Conservation (phyloP, 2,888 invertebrate species). For the Morpho achilles region DNA sequence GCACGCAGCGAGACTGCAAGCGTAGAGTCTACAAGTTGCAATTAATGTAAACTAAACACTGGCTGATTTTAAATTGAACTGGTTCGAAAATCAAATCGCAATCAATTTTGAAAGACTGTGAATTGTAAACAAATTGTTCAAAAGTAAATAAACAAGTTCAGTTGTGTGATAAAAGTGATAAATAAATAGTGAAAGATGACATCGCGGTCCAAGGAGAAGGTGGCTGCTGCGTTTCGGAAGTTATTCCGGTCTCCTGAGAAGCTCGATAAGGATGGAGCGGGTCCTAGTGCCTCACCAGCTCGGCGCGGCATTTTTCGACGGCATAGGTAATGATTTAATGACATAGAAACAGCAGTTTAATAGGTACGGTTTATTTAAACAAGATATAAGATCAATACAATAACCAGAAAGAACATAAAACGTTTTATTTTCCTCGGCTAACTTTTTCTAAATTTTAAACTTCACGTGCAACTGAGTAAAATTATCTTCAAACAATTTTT, state of each 20-base stretch:
- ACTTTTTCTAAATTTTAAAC: no score
- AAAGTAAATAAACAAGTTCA: neutral
- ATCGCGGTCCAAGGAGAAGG: conserved; percentile 89
- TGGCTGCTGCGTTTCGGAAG: conserved; percentile 88
- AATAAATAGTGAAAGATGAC: conserved; percentile 79
- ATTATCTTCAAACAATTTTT: no score
- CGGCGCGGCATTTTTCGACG: conserved; percentile 73
- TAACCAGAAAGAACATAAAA: no score
- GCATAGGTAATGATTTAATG: conserved; percentile 53
- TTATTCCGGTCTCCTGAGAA: conserved; percentile 87
- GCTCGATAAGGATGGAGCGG: conserved; percentile 81
- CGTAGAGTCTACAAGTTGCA: neutral
- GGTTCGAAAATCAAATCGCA: conserved; percentile 47
- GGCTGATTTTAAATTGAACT: conserved; percentile 6
- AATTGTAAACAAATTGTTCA: conserved; percentile 8
- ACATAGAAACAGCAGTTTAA: no score
- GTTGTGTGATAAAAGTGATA: conserved; percentile 16
- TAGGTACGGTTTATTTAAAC: no score
- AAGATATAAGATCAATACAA: no score
- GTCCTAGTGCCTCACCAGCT: conserved; percentile 81
- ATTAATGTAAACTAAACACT: conserved; percentile 13
- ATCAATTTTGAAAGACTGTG: conserved; percentile 48
- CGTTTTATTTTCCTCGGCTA: no score
- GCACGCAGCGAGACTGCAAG: conserved; percentile 43
- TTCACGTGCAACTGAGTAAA: no score